Conservation (phyloP, 2,888 invertebrate species). For the Dicroscelio sp. region DNA sequence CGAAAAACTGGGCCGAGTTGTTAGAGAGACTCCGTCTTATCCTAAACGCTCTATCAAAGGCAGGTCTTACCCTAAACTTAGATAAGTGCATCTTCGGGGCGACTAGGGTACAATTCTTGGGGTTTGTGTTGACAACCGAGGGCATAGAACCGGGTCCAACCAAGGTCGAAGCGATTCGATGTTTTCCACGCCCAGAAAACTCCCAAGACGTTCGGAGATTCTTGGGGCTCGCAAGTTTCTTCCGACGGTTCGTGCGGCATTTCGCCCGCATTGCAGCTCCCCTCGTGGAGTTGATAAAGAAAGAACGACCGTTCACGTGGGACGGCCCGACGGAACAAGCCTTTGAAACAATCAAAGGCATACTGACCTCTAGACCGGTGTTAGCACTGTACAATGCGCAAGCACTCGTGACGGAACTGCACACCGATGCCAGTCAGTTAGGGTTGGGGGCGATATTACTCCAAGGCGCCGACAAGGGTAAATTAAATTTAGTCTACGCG, state of each 20-base stretch:
- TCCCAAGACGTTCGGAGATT: not conserved
- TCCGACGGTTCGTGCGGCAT: not conserved
- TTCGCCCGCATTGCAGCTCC: not conserved
- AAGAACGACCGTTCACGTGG: not conserved
- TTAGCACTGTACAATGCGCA: conserved; percentile 16
- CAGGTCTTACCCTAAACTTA: too few species aligned
- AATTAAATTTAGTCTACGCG: not conserved
- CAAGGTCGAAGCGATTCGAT: not conserved
- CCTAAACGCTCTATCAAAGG: too few species aligned
- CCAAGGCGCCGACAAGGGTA: not conserved
- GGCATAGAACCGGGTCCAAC: not conserved
- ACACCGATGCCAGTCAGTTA: not conserved
- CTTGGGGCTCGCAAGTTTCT: not conserved
- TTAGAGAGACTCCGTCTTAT: too few species aligned
- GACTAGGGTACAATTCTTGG: not conserved
- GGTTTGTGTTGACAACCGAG: not conserved
- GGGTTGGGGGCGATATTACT: not conserved
- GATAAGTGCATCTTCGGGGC: too few species aligned
- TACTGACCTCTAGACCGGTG: not conserved
- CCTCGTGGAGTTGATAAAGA: not conserved
- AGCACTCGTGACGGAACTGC: conserved; percentile 40
- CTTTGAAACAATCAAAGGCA: not conserved
- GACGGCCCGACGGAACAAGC: not conserved
- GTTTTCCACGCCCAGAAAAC: not conserved
- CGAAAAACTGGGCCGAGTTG: too few species aligned